phyloP scores from a whole-genome alignment of 2,888 invertebrate genomes.

The Bursaphelenchus okinawaensis region DNA sequence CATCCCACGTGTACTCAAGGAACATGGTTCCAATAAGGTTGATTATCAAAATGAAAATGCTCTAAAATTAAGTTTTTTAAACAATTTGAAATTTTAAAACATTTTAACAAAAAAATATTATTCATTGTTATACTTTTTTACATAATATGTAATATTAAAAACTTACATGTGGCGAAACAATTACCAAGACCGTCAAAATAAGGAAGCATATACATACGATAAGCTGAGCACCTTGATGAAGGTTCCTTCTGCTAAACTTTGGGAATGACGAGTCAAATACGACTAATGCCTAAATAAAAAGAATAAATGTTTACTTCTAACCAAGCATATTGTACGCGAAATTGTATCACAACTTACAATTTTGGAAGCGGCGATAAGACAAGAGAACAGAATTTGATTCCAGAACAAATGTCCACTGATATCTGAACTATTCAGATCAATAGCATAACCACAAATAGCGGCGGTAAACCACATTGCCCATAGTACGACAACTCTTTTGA shows the following conservation, averaged over 20 bases:
- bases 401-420: conserved; percentile 50
- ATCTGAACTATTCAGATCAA: conserved; percentile 50
- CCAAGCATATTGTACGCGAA: neutral
- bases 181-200: conserved; percentile 41
- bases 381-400: conserved; percentile 54
- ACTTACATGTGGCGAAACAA: conserved; percentile 25
- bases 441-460: conserved; percentile 53
- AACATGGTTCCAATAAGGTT: conserved; percentile 53
- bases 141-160: neutral
- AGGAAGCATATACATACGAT: conserved; percentile 52
- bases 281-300: conserved; percentile 38
- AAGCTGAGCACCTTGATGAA: conserved; percentile 51
- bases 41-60: conserved; percentile 44
- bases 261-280: conserved; percentile 43
- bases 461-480: conserved; percentile 56
- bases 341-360: conserved; percentile 28
- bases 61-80: conserved; percentile 30
- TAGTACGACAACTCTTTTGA: conserved; percentile 43
- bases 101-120: no score
- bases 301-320: neutral
- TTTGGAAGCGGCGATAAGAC: conserved; percentile 52
- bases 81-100: neutral
- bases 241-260: conserved; percentile 45
- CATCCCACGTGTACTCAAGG: conserved; percentile 57
- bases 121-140: neutral